Evolutionary conservation across 2,888 invertebrate genomes (phyloP).

Genomic region (Drosophila prolongata): DNA sequence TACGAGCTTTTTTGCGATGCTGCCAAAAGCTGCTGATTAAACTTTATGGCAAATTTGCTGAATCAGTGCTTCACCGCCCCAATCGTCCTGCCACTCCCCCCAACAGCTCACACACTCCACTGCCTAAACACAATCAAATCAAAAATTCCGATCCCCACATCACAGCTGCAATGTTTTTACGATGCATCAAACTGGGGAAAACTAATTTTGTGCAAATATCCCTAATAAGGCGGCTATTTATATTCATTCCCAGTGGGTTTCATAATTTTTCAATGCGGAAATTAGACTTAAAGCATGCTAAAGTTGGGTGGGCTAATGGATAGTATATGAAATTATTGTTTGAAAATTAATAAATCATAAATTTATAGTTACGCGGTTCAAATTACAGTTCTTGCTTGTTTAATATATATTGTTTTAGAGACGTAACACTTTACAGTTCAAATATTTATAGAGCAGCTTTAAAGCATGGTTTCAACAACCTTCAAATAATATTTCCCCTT

Average conservation of each 20-base stretch:
- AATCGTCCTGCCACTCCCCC: slow-evolving; percentile 3
- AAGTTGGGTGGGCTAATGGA: not conserved
- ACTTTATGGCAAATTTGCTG: slow-evolving; percentile 81
- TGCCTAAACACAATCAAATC: slow-evolving; percentile 54
- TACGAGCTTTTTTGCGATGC: slow-evolving; percentile 56
- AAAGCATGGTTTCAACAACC: not conserved
- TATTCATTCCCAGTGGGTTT: slow-evolving; percentile 4
- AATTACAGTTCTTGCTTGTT: too few relatives aligned
- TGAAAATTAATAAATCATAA: not conserved
- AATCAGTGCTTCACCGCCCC: slow-evolving; percentile 64
- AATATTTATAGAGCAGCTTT: not conserved
- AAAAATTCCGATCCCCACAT: slow-evolving; percentile 62
- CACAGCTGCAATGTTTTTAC: slow-evolving; percentile 63
- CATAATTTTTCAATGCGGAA: not conserved
- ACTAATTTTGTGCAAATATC: slow-evolving; percentile 62
- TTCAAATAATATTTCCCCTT: not conserved
- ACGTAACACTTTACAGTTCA: too few relatives aligned
- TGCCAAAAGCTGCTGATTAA: slow-evolving; percentile 81
- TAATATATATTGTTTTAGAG: too few relatives aligned
- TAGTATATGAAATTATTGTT: not conserved
- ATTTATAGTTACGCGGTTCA: too few relatives aligned
- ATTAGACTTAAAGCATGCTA: not conserved
- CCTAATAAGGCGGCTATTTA: slow-evolving; percentile 35
- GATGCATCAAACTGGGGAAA: slow-evolving; percentile 61
- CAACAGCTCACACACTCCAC: slow-evolving; percentile 43